These are phyloP conservation scores for Zaprionus capensis DNA, from an alignment of 1,140 invertebrate genomes.

Conservation along the genomic window DNA sequence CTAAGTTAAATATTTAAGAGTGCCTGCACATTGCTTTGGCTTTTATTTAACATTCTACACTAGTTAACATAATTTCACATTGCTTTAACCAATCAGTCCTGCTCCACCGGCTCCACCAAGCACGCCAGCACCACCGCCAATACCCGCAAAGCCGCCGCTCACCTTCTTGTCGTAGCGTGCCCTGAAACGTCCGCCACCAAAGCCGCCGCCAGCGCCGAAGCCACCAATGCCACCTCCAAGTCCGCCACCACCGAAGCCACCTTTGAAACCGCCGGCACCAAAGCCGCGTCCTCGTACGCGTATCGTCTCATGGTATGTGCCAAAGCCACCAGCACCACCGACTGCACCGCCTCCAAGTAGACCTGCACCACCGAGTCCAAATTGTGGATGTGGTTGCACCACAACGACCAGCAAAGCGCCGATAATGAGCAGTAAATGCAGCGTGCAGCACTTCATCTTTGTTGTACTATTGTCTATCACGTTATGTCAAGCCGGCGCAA, in stretches of 20 bases:
- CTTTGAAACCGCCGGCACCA: slow-evolving; percentile 52
- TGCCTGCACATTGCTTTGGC: slow-evolving; percentile 14
- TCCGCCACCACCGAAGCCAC: slow-evolving; percentile 33
- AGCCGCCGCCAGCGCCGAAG: slow-evolving; percentile 44
- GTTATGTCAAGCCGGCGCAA: slow-evolving; percentile 39
- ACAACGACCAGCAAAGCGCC: slow-evolving; percentile 16
- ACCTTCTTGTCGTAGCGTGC: slow-evolving; percentile 36
- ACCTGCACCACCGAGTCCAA: slow-evolving; percentile 52
- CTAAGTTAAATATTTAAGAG: slow-evolving; percentile 18
- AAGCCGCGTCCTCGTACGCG: slow-evolving; percentile 67
- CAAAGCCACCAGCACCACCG: slow-evolving; percentile 56
- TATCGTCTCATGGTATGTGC: slow-evolving; percentile 69
- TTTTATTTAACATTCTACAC: slow-evolving; percentile 25
- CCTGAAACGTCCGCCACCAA: slow-evolving; percentile 36
- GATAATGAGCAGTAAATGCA: slow-evolving; percentile 44
- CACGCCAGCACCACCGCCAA: slow-evolving; percentile 51
- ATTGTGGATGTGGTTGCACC: slow-evolving; percentile 61
- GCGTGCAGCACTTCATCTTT: slow-evolving; percentile 49
- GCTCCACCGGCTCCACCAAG: slow-evolving; percentile 52
- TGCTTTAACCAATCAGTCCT: slow-evolving; percentile 50
- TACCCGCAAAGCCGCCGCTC: slow-evolving; percentile 36
- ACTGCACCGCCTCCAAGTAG: slow-evolving; percentile 49
- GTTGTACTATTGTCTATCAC: slow-evolving; percentile 14
- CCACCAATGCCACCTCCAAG: slow-evolving; percentile 60
- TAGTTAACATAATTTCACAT: not conserved